phyloP scores from a whole-genome alignment of 2,888 invertebrate genomes.

The Dicyrtomina minuta region DNA sequence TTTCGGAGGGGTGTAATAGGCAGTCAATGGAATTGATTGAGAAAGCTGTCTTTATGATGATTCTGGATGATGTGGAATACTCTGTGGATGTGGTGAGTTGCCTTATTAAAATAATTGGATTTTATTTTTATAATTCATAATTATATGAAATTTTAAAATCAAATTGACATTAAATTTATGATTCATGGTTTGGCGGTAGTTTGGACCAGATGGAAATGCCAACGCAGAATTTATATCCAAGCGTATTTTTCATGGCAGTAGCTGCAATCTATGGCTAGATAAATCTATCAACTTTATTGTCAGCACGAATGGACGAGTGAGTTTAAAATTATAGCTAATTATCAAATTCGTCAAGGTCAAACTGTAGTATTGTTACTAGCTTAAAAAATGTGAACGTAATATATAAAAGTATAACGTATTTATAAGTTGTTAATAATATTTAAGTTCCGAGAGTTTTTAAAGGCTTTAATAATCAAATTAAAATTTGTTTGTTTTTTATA shows the following conservation, averaged over 20 bases:
- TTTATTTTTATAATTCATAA: not conserved
- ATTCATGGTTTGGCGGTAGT: too few relatives aligned
- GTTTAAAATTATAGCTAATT: slow-evolving; percentile 52
- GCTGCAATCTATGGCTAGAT: slow-evolving; percentile 97
- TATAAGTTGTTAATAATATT: too few relatives aligned
- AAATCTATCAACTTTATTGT: slow-evolving; percentile 96
- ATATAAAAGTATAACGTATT: too few relatives aligned
- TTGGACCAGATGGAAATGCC: slow-evolving; percentile 53
- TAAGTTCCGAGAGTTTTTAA: too few relatives aligned
- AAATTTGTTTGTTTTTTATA: slow-evolving; percentile 59
- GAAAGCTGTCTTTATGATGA: slow-evolving; percentile 89
- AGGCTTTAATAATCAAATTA: not conserved
- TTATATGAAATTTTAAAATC: not conserved
- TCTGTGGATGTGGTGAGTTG: slow-evolving; percentile 79
- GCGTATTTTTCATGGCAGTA: slow-evolving; percentile 88
- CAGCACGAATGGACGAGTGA: slow-evolving; percentile 84
- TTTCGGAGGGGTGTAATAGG: slow-evolving; percentile 86
- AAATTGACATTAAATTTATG: too few relatives aligned
- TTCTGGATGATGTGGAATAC: slow-evolving; percentile 86
- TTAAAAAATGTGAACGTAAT: too few relatives aligned
- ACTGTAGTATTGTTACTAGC: too few relatives aligned
- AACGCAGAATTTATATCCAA: slow-evolving; percentile 84
- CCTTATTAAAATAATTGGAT: too few relatives aligned
- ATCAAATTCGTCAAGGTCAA: too few relatives aligned
- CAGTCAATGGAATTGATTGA: slow-evolving; percentile 87